Base-by-base conservation (phyloP, 2,888 invertebrate genomes). In the Penaeus monodon region DNA sequence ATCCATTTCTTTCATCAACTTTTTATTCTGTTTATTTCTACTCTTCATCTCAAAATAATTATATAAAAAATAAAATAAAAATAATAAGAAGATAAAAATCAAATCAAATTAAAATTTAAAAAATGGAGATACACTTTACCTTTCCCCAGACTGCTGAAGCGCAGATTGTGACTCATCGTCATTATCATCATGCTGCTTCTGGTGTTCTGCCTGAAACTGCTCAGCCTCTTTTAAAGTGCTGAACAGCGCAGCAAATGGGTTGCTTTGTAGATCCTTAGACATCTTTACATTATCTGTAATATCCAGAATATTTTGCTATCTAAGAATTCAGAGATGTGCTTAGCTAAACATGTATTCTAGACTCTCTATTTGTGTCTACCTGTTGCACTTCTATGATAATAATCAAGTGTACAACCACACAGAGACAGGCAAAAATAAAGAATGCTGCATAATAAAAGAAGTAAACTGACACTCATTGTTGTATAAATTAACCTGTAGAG, bases 241-340 rank as follows among this genome's bases (percentile, higher is more conserved):
- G 90, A 93, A 93, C 64, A 93, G 91, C 27, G 92, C 92, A 87
- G 92, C 92, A 89, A 93, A 93, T 1, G 93, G 93, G 91, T 93
- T 93, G 88, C 92, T 91, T 90, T 92, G 92, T 66, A 92, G 90
- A 89, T 92, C 92, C 88, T 89, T 82, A 22, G 88, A 84, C 89
- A 89, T 89, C 64, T 77, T 85, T 33, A 29, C 29, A 70, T 27
- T 63, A 65, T 57, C 49, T 68, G 63, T 20, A 82, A 63, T 68
- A 49, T 57, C 14, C 14, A 17, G 20, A 57, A 57, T 57, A 20
- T 57, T 57, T 8, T 27, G 68, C 24, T 22, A 57, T 22, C 10
- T 44, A 4, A 8, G 17, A n/a, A 44, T 49, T 49, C 22, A 14
- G 27, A 22, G 44, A 38, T 76, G 20, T 38, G 22, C 12, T 29